A percentile compares a stretch with the other conserved stretches of the same genome.
These are phyloP conservation scores for Apis cerana DNA, from an alignment of 1,140 invertebrate species.

Conservation along the genomic window DNA sequence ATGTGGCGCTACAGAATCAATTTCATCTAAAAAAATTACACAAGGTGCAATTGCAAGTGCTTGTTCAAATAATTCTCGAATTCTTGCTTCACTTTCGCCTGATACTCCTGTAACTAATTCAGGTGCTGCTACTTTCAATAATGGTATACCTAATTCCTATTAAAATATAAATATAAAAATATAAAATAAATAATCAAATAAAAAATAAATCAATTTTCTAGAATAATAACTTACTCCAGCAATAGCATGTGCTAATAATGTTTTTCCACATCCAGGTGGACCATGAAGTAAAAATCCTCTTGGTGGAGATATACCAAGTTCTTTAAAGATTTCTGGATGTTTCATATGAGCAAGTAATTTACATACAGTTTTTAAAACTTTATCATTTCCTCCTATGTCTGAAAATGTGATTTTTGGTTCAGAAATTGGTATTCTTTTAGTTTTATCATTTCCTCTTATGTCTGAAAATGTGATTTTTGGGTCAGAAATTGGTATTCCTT, in stretches of 20 bases:
- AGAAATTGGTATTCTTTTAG: conserved; percentile 59
- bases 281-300: conserved; percentile 94
- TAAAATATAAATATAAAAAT: no score
- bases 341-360: conserved; percentile 91
- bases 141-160: conserved; percentile 86
- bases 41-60: conserved; percentile 89
- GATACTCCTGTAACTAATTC: conserved; percentile 97
- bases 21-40: conserved; percentile 96
- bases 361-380: conserved; percentile 88
- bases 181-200: conserved; percentile 9
- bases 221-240: conserved; percentile 87
- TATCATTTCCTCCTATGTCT: conserved; percentile 89
- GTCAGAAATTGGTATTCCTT: conserved; percentile 63
- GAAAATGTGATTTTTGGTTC: conserved; percentile 84
- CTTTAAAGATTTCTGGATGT: conserved; percentile 90
- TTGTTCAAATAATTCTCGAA: conserved; percentile 94
- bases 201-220: not conserved
- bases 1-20: conserved; percentile 94
- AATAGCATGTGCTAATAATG: conserved; percentile 94
- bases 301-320: conserved; percentile 90
- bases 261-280: conserved; percentile 96
- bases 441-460: conserved; percentile 88
- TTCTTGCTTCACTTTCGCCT: conserved; percentile 96
- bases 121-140: conserved; percentile 93
- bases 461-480: conserved; percentile 86